These are phyloP conservation scores for Micromys minutus DNA, from an alignment of 2,113 vertebrate genomes.

Conservation along the genomic window DNA sequence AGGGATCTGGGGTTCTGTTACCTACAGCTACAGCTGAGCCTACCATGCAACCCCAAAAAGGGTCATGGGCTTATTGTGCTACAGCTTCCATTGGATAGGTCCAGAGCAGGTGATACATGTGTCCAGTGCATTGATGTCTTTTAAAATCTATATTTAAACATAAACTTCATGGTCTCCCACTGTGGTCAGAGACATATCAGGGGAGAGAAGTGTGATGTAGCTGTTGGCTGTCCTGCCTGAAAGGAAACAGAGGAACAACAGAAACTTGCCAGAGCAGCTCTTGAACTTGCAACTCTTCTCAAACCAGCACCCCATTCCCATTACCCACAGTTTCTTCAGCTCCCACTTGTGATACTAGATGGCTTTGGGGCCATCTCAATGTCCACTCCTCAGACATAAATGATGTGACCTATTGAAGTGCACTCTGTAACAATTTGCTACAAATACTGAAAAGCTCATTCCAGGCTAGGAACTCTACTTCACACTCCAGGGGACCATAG, in stretches of 20 bases:
- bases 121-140: fast-evolving
- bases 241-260: neutral
- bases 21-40: neutral
- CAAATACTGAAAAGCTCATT: neutral
- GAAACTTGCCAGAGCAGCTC: neutral
- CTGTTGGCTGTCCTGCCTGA: fast-evolving
- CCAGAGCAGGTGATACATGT: neutral
- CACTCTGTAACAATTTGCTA: neutral
- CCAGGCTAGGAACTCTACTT: fast-evolving
- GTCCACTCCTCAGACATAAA: too few species aligned
- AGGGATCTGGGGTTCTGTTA: neutral
- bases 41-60: neutral
- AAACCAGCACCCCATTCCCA: neutral
- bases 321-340: fast-evolving
- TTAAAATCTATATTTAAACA: neutral
- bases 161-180: neutral
- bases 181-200: neutral
- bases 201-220: neutral
- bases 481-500: neutral
- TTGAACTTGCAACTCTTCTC: neutral
- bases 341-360: too few species aligned
- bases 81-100: fast-evolving
- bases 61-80: neutral
- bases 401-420: too few species aligned
- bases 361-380: fast-evolving